phyloP scores from a whole-genome alignment of 2,113 vertebrate species.

The Ramphastos sulfuratus region DNA sequence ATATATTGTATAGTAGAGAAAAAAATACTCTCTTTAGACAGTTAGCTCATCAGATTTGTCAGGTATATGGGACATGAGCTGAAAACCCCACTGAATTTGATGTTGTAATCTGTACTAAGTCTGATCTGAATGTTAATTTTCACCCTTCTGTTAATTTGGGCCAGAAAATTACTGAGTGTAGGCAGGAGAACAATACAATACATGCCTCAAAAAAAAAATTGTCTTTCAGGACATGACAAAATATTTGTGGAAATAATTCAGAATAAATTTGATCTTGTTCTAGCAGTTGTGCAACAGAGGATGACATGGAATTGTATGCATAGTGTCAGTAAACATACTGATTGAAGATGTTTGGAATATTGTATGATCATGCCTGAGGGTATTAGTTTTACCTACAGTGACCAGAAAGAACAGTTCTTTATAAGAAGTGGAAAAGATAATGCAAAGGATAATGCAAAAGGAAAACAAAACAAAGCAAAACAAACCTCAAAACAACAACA shows the following conservation, averaged over 20 bases:
- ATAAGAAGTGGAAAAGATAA: constrained; percentile 64
- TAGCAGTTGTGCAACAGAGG: not conserved
- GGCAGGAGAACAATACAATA: not conserved
- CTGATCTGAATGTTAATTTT: not conserved
- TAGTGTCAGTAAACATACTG: not conserved
- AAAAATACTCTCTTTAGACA: not conserved
- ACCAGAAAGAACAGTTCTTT: constrained; percentile 71
- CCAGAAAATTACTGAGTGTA: not conserved
- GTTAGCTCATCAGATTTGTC: not conserved
- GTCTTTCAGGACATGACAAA: not conserved
- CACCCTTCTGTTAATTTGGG: not conserved
- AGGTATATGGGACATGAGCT: not conserved
- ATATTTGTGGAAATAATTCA: not conserved
- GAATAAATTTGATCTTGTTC: not conserved
- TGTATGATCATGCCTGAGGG: constrained; percentile 69
- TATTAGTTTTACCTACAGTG: constrained; percentile 59
- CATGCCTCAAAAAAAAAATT: not conserved
- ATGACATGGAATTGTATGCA: constrained; percentile 10
- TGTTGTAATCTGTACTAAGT: not conserved
- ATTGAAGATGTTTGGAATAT: constrained; percentile 23
- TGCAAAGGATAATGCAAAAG: constrained; percentile 31
- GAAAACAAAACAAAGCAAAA: not conserved
- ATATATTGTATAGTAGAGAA: not conserved
- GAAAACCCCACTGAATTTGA: not conserved
- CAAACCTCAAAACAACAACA: no score